A percentile compares a stretch with the other conserved stretches of the same genome.
Evolutionary conservation across 1,140 invertebrate species (phyloP).

Genomic region (Ips nitidus): DNA sequence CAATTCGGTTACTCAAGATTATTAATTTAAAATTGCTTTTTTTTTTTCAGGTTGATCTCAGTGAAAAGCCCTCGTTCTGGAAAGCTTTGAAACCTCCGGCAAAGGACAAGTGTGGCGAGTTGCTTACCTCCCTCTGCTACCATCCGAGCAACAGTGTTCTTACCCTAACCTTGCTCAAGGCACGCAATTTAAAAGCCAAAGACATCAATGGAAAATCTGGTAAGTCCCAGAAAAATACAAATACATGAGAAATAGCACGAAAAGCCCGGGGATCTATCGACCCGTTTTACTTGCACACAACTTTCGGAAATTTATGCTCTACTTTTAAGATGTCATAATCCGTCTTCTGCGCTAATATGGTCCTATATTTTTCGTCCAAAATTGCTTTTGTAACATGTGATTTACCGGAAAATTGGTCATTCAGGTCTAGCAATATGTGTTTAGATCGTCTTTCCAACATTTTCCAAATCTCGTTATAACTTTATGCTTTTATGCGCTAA

Average conservation of each 20-base stretch:
- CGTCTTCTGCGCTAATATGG: neutral
- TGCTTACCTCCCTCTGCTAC: constrained; percentile 88
- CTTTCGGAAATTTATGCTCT: constrained; percentile 1
- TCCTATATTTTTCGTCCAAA: neutral
- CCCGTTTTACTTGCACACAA: neutral
- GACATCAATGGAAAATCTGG: constrained; percentile 95
- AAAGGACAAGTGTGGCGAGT: constrained; percentile 89
- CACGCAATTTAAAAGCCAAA: constrained; percentile 89
- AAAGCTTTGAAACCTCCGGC: constrained; percentile 89
- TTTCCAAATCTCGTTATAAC: too few species aligned
- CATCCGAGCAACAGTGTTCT: constrained; percentile 88
- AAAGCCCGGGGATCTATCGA: neutral
- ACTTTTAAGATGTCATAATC: constrained; percentile 13
- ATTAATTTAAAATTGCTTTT: too few species aligned
- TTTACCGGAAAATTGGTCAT: neutral
- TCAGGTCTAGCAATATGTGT: neutral
- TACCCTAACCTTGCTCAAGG: constrained; percentile 85
- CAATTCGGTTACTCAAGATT: too few species aligned
- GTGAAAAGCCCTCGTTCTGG: constrained; percentile 89
- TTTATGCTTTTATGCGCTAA: too few species aligned
- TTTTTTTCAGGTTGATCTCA: constrained; percentile 77
- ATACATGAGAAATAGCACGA: neutral
- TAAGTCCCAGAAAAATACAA: constrained; percentile 52
- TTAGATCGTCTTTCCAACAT: too few species aligned
- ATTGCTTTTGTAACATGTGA: neutral